Evolutionary conservation across 2,113 vertebrate species (phyloP).

Genomic region (Dendropsophus ebraccatus): DNA sequence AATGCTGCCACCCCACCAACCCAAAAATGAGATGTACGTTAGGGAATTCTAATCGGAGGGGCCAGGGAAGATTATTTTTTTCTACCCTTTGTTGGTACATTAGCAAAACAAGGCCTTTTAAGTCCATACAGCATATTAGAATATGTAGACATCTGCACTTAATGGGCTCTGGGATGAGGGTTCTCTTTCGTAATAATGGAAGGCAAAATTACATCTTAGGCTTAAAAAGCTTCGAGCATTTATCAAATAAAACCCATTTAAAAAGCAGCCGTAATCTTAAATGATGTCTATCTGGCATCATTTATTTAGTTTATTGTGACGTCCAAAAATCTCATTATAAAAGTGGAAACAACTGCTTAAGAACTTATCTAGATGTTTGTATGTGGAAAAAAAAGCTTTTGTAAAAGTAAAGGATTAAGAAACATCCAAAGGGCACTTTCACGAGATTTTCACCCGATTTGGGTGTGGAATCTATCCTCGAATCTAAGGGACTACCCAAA

Average conservation of each 20-base stretch:
- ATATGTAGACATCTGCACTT: constrained; percentile 1
- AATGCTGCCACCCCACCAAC: too few species aligned
- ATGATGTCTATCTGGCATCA: background rate
- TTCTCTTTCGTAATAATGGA: constrained; percentile 11
- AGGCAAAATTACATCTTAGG: background rate
- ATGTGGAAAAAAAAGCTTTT: background rate
- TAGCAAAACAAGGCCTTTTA: too few species aligned
- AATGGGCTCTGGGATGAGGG: background rate
- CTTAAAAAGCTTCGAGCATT: background rate
- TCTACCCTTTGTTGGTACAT: too few species aligned
- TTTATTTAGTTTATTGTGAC: constrained; percentile 31
- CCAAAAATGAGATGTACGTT: too few species aligned
- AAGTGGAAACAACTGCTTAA: constrained; percentile 36
- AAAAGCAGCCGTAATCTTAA: background rate
- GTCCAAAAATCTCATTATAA: constrained; percentile 8
- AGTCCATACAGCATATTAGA: background rate
- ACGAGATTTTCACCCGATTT: too few species aligned
- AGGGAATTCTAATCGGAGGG: background rate
- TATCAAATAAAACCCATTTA: background rate
- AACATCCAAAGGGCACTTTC: background rate
- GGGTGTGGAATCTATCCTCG: too few species aligned
- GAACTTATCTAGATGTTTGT: background rate
- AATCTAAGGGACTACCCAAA: too few species aligned
- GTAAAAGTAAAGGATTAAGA: background rate
- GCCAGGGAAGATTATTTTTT: too few species aligned